Evolutionary conservation across 2,888 invertebrate genomes (phyloP).

Genomic region (Gryllus longicercus): DNA sequence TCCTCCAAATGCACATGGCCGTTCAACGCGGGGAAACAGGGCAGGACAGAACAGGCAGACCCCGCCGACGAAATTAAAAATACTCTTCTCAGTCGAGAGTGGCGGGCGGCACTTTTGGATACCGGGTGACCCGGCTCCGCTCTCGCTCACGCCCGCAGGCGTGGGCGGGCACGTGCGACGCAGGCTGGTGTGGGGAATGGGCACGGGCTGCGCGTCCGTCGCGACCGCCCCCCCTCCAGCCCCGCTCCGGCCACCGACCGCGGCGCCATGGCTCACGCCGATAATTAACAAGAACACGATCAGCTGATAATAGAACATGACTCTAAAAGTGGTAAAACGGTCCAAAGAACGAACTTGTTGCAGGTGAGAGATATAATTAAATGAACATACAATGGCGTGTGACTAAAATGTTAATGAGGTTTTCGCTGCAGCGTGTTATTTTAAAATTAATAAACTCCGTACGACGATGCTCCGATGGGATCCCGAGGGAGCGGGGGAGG

Average conservation of each 20-base stretch:
- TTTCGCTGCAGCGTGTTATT: slow-evolving; percentile 8
- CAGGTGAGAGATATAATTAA: slow-evolving; percentile 17
- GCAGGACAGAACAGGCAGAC: no score
- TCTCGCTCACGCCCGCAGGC: no score
- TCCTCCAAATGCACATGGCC: no score
- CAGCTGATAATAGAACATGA: slow-evolving; percentile 5
- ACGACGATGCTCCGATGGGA: neutral
- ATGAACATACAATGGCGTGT: slow-evolving; percentile 6
- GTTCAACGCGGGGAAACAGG: no score
- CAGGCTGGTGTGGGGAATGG: neutral
- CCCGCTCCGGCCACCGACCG: no score
- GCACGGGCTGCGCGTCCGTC: neutral
- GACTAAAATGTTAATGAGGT: slow-evolving; percentile 7
- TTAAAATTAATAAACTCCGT: neutral
- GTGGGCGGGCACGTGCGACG: neutral
- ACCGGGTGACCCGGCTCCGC: no score
- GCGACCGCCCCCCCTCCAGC: neutral
- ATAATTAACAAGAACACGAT: slow-evolving; percentile 10
- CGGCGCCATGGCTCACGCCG: neutral
- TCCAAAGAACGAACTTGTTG: neutral
- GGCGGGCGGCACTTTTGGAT: no score
- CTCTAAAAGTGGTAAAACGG: neutral
- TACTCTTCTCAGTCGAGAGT: no score
- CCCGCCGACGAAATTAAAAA: no score
- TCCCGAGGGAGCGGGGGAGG: neutral